Conservation (phyloP, 2,113 vertebrate species). For the Heterotilapia buettikoferi region DNA sequence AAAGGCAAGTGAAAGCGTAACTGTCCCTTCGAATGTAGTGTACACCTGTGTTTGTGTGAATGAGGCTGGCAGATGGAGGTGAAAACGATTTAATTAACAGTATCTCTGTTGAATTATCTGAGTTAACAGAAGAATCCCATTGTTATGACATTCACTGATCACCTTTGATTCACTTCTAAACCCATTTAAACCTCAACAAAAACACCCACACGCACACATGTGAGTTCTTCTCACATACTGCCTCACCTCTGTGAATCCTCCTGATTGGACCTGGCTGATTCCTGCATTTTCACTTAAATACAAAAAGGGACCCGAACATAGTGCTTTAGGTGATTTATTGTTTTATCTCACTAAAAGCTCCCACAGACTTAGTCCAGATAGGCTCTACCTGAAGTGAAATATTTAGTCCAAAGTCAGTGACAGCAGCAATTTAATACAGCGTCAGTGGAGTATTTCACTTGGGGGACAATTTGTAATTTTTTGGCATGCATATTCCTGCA, state of each 20-base stretch:
- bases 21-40: neutral
- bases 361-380: neutral
- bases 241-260: neutral
- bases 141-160: neutral
- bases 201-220: neutral
- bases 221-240: neutral
- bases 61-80: neutral
- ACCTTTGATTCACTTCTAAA: neutral
- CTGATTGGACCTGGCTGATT: neutral
- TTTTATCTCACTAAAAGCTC: constrained; percentile 4
- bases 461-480: constrained; percentile 21
- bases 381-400: constrained; percentile 1
- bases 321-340: neutral
- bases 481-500: neutral
- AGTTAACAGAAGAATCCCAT: neutral
- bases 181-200: neutral
- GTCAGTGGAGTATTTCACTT: neutral
- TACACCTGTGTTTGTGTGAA: neutral
- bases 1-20: neutral
- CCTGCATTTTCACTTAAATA: neutral
- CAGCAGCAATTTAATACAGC: constrained; percentile 12
- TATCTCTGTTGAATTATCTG: neutral
- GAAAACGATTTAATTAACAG: neutral
- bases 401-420: constrained; percentile 1
- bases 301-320: neutral